phyloP scores from a whole-genome alignment of 2,113 vertebrate species.

The Abramis brama region DNA sequence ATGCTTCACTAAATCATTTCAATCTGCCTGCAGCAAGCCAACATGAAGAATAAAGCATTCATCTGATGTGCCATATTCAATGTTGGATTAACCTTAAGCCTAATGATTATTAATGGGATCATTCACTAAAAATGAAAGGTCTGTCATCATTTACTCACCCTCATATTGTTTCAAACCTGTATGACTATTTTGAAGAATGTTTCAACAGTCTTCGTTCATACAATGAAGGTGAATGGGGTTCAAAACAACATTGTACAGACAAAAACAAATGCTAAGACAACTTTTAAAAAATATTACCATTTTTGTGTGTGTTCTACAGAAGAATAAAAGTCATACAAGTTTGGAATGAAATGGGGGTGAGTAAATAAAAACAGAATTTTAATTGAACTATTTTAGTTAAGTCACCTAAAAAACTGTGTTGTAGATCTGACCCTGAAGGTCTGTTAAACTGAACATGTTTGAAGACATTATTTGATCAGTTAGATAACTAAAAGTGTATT shows the following conservation, averaged over 20 bases:
- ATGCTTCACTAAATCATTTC: constrained; percentile 11
- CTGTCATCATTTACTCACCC: background rate
- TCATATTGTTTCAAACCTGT: background rate
- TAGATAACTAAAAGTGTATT: background rate
- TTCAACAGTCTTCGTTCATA: background rate
- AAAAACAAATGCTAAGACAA: background rate
- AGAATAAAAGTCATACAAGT: background rate
- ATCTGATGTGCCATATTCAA: background rate
- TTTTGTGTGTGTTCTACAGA: background rate
- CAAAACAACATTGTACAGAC: background rate
- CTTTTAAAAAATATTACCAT: background rate
- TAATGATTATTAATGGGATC: background rate
- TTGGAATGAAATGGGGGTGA: background rate
- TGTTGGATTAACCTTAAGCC: constrained; percentile 2
- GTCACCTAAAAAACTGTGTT: background rate
- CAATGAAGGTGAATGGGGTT: background rate
- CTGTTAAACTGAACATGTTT: background rate
- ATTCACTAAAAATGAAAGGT: background rate
- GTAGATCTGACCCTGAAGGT: background rate
- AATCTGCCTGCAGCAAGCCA: background rate
- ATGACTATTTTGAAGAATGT: background rate
- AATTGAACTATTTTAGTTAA: background rate
- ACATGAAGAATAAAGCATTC: background rate
- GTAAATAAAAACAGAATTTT: background rate
- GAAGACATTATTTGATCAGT: background rate